Conservation (phyloP, 2,113 vertebrate species). For the Vulpes vulpes region DNA sequence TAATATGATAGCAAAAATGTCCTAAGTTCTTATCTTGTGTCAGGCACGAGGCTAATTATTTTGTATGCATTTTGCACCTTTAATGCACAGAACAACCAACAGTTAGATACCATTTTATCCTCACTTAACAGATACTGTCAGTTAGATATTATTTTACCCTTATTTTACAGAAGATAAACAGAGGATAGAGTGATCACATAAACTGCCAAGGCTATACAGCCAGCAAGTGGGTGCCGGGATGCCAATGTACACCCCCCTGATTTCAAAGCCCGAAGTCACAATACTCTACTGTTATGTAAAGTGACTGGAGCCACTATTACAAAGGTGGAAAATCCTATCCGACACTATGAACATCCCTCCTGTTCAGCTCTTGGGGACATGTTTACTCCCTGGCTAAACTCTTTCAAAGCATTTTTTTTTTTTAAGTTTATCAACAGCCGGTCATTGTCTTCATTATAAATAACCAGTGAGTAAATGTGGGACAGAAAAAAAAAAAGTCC, state of each 20-base stretch:
- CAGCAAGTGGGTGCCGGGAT: background rate
- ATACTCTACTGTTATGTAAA: background rate
- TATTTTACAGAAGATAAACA: background rate
- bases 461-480: background rate
- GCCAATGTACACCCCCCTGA: accelerated
- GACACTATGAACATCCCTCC: background rate
- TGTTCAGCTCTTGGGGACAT: background rate
- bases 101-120: background rate
- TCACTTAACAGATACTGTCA: background rate
- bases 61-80: background rate
- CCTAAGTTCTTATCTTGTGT: background rate
- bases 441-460: background rate
- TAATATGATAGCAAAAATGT: background rate
- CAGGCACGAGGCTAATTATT: background rate
- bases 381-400: background rate
- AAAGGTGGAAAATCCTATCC: background rate
- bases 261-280: background rate
- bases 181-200: background rate
- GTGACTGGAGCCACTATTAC: background rate
- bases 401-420: background rate
- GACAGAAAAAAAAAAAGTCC: too few relatives aligned
- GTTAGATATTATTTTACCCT: background rate
- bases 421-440: constrained; percentile 1
- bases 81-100: background rate
- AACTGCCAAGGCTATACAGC: background rate